phyloP scores from a whole-genome alignment of 2,888 invertebrate species.

The Nomada ferruginata region DNA sequence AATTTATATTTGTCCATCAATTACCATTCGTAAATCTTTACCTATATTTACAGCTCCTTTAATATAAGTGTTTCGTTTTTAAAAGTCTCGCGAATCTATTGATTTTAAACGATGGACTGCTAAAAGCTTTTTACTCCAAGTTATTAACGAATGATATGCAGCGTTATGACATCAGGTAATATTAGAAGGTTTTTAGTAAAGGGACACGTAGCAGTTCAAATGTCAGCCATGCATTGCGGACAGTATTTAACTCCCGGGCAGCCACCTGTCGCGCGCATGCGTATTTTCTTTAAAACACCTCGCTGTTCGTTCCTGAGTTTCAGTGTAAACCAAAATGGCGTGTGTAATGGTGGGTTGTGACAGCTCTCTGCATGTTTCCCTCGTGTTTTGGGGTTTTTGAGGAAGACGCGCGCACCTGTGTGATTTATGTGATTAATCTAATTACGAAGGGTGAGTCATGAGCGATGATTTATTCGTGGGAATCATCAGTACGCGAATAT shows the following conservation, averaged over 20 bases:
- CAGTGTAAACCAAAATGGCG: conserved; percentile 74
- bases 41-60: no score
- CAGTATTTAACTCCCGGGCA: conserved; percentile 55
- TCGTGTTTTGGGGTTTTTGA: conserved; percentile 43
- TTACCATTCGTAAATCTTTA: no score
- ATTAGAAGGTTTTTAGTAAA: background rate
- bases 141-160: background rate
- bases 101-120: no score
- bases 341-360: conserved; percentile 50
- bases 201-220: background rate
- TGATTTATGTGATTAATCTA: conserved; percentile 45
- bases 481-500: background rate
- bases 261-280: conserved; percentile 74
- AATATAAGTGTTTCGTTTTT: no score
- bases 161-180: no score
- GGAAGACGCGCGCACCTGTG: conserved; percentile 43
- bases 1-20: no score
- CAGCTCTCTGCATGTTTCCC: conserved; percentile 51
- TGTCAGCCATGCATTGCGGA: conserved; percentile 6
- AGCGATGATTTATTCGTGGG: conserved; percentile 27
- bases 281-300: conserved; percentile 59
- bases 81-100: no score
- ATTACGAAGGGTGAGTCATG: conserved; percentile 39
- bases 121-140: no score
- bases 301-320: conserved; percentile 44